Base-by-base conservation (phyloP, 2,797 vertebrate species). In the Urosaurus nigricauda region DNA sequence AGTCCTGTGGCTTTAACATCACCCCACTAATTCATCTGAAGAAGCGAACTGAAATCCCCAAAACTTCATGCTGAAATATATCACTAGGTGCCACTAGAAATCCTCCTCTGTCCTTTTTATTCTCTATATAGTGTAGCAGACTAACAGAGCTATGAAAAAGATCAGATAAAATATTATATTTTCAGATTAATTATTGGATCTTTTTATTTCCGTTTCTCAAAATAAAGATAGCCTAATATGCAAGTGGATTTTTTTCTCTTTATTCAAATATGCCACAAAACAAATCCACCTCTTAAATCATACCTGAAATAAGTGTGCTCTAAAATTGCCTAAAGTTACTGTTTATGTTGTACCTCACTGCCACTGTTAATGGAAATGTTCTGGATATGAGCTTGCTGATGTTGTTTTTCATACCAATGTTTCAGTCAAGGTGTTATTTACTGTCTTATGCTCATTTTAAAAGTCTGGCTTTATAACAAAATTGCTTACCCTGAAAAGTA, bases 311-410 rank as follows among this genome's bases (percentile, higher is more conserved):
- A 68, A 79, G 73, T 86, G 60, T 86, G 53, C 75, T 86, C 58
- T 53, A 75, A 86, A 86, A 58, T 80, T 87, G 51, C 65, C 65
- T 78, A 83, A 37, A 75, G 71, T 56, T 83, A 51, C 43, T 47
- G 87, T 77, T 86, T 88, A 51, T 77, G 40, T 83, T 83, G 40
- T 63, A 83, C 87, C 21, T 88, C 43, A 75, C 56, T 88, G 40
- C 80, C 26, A n/a, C 86, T 47, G 63, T 58, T 88, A 77, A 88
- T 88, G 43, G 75, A 88, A 88, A 88, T 77, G 71, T 75, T 83
- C 71, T 83, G 35, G 71, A 43, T 65, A 77, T 53, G 71, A 75
- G 73, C 40, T 53, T 53, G 56, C 14, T 51, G 80, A 77, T 51
- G 80, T 37, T 83, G 40, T 83, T 83, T 83, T 88, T 73, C 71